Evolutionary conservation across 2,113 vertebrate genomes (phyloP).

Genomic region (Carollia perspicillata): DNA sequence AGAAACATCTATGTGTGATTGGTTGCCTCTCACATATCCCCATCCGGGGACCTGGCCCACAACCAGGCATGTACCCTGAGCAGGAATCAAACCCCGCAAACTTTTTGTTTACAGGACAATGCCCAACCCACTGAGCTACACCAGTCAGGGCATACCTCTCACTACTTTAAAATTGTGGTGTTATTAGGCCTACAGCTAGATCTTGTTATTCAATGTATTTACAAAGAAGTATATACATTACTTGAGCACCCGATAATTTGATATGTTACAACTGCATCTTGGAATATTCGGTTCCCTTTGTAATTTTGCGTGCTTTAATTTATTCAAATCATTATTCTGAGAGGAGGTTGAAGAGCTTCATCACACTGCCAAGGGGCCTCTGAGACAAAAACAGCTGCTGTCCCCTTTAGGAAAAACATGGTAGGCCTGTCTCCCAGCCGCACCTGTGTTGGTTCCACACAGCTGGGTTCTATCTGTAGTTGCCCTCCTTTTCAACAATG

Average conservation of each 20-base stretch:
- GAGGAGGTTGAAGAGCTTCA: neutral
- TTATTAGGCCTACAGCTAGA: neutral
- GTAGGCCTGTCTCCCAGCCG: neutral
- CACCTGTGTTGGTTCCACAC: neutral
- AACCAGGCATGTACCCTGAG: too few species aligned
- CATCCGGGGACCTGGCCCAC: too few species aligned
- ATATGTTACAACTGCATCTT: conserved; percentile 7
- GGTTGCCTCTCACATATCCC: too few species aligned
- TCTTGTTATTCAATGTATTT: neutral
- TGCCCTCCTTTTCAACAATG: neutral
- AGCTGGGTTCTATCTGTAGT: neutral
- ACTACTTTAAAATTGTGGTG: neutral
- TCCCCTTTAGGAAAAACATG: neutral
- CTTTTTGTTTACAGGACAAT: too few species aligned
- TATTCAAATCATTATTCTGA: conserved; percentile 28
- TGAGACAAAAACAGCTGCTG: neutral
- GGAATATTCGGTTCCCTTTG: neutral
- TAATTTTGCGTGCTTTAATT: neutral
- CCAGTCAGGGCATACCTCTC: neutral
- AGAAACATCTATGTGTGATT: too few species aligned
- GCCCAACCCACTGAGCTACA: too few species aligned
- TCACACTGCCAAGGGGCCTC: neutral
- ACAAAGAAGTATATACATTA: conserved; percentile 14
- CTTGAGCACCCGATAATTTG: neutral
- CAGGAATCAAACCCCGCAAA: too few species aligned